These are phyloP conservation scores for Condylura cristata DNA, from an alignment of 2,113 vertebrate species.

Conservation along the genomic window DNA sequence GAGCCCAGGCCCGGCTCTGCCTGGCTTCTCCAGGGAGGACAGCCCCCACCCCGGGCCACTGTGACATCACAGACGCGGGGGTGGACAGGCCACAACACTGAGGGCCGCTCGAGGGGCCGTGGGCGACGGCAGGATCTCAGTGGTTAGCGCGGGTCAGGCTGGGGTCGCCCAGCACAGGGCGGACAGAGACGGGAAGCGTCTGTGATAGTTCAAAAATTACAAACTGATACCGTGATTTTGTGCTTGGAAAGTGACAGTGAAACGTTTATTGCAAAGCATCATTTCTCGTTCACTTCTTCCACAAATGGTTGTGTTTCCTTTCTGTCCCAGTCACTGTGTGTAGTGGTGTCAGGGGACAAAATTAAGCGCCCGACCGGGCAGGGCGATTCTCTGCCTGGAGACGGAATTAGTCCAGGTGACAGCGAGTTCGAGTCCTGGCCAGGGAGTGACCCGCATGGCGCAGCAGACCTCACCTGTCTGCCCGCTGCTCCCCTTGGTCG, in stretches of 20 bases:
- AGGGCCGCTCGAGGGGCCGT: accelerated
- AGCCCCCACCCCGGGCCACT: background rate
- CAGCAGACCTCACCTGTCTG: no score
- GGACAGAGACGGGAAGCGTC: background rate
- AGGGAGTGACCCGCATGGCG: no score
- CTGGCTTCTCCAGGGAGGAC: background rate
- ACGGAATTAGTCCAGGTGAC: no score
- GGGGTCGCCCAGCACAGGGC: background rate
- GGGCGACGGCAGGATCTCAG: background rate
- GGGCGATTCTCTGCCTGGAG: background rate
- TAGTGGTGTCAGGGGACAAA: no score
- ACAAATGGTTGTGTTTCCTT: background rate
- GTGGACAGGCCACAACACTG: background rate
- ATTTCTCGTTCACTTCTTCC: background rate
- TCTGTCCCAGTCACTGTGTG: no score
- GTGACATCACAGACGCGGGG: slow-evolving; percentile 13
- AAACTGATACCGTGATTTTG: accelerated
- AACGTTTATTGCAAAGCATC: background rate
- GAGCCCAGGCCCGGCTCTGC: accelerated
- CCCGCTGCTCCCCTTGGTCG: no score
- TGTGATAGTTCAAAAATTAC: background rate
- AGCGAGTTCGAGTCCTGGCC: no score
- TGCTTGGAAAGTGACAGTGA: background rate
- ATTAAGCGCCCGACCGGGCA: background rate
- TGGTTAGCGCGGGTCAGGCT: background rate